Evolutionary conservation across 2,797 vertebrate species (phyloP).

Genomic region (Bradypodion pumilum): DNA sequence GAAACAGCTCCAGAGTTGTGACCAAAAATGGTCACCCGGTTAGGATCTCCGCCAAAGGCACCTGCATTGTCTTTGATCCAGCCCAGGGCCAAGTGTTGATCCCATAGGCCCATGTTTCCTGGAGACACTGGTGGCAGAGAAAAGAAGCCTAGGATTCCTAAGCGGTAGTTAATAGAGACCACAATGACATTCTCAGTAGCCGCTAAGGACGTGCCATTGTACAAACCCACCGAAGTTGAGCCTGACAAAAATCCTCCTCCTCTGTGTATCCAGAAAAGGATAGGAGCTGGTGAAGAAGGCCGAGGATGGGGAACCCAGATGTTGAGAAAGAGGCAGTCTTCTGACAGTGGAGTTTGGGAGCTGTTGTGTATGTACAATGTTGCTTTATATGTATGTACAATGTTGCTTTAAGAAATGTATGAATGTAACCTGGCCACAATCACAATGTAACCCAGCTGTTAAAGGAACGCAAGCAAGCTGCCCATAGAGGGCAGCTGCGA

Average conservation of each 20-base stretch:
- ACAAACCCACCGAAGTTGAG: constrained; percentile 67
- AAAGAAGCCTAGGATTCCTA: constrained; percentile 79
- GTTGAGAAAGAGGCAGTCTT: constrained; percentile 82
- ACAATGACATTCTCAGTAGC: constrained; percentile 75
- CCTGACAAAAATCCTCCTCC: constrained; percentile 71
- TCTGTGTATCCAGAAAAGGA: constrained; percentile 83
- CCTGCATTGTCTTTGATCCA: constrained; percentile 79
- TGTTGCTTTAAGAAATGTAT: no score
- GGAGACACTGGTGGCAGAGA: constrained; percentile 66
- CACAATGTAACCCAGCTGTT: no score
- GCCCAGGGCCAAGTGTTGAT: constrained; percentile 78
- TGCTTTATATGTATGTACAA: no score
- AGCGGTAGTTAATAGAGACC: constrained; percentile 80
- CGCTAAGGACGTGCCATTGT: constrained; percentile 72
- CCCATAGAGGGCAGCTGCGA: no score
- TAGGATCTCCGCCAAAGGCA: constrained; percentile 78
- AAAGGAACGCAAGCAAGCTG: no score
- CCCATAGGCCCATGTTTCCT: constrained; percentile 76
- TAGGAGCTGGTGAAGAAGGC: constrained; percentile 57
- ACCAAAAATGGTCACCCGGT: constrained; percentile 78
- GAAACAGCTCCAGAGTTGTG: constrained; percentile 78
- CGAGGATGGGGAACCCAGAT: constrained; percentile 74
- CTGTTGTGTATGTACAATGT: no score
- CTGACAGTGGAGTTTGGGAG: constrained; percentile 76
- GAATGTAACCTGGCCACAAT: no score